Evolutionary conservation across 2,888 invertebrate species (phyloP).

Genomic region (Macrophya annulata): DNA sequence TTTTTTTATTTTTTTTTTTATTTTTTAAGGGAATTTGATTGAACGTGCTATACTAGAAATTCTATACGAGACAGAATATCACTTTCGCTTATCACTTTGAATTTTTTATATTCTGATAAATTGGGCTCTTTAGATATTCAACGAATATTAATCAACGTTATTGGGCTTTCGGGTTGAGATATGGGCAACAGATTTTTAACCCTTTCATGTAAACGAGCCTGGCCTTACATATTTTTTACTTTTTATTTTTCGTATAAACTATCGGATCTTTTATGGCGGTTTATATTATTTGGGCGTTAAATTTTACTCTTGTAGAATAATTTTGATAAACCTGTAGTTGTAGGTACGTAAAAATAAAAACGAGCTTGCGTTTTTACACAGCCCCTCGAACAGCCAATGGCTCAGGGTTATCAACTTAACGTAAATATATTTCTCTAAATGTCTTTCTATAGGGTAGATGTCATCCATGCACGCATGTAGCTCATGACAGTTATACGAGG

Average conservation of each 20-base stretch:
- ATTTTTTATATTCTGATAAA: constrained; percentile 14
- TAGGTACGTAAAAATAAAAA: background rate
- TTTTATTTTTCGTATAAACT: background rate
- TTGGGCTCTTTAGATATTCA: background rate
- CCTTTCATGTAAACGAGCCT: background rate
- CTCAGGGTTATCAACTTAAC: constrained; percentile 27
- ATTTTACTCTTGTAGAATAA: background rate
- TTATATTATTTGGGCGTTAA: background rate
- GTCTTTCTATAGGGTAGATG: constrained; percentile 34
- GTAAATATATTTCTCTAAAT: constrained; percentile 21
- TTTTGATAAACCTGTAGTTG: background rate
- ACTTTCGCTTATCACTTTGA: background rate
- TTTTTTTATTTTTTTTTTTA: background rate
- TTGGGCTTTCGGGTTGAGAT: constrained; percentile 3
- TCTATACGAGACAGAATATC: constrained; percentile 14
- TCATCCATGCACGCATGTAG: constrained; percentile 32
- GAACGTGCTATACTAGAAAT: background rate
- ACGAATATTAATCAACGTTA: constrained; percentile 9
- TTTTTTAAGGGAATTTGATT: background rate
- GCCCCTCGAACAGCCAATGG: background rate
- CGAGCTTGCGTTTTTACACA: background rate
- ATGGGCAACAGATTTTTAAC: background rate
- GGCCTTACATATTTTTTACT: background rate
- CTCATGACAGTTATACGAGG: constrained; percentile 41
- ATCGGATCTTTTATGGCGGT: background rate